Evolutionary conservation across 2,888 invertebrate genomes (phyloP).

Genomic region (Cordilura impudica): DNA sequence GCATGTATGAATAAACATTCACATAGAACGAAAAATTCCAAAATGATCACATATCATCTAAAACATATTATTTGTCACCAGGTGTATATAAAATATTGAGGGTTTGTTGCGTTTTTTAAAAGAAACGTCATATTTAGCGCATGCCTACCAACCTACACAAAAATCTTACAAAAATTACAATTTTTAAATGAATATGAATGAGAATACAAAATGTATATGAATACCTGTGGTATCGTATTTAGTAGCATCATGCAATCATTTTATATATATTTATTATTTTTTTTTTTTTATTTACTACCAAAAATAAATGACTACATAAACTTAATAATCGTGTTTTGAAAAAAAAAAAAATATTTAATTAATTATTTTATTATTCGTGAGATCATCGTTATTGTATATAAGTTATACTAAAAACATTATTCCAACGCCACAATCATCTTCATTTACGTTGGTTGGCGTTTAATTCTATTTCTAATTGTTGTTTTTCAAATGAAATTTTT

Average conservation of each 20-base stretch:
- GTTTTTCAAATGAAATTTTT: slow-evolving; percentile 23
- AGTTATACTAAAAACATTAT: slow-evolving; percentile 5
- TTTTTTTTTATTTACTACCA: not conserved
- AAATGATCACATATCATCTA: not conserved
- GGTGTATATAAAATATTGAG: not conserved
- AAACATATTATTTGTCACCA: not conserved
- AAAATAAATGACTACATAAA: not conserved
- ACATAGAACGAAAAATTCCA: slow-evolving; percentile 6
- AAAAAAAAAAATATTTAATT: slow-evolving; percentile 5
- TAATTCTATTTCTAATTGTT: not conserved
- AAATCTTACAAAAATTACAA: not conserved
- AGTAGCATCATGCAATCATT: not conserved
- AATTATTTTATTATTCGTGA: not conserved
- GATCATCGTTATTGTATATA: not conserved
- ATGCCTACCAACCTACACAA: slow-evolving; percentile 55
- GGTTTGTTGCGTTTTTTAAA: slow-evolving; percentile 12
- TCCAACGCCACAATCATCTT: slow-evolving; percentile 29
- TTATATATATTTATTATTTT: not conserved
- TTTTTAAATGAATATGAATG: not conserved
- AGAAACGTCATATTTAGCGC: slow-evolving; percentile 23
- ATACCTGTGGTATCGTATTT: not conserved
- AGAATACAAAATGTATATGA: not conserved
- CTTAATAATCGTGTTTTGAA: not conserved
- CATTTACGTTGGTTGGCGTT: slow-evolving; percentile 15
- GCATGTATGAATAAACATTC: slow-evolving; percentile 35